Evolutionary conservation across 2,888 invertebrate genomes (phyloP).

Genomic region (Acutogordius australiensis): DNA sequence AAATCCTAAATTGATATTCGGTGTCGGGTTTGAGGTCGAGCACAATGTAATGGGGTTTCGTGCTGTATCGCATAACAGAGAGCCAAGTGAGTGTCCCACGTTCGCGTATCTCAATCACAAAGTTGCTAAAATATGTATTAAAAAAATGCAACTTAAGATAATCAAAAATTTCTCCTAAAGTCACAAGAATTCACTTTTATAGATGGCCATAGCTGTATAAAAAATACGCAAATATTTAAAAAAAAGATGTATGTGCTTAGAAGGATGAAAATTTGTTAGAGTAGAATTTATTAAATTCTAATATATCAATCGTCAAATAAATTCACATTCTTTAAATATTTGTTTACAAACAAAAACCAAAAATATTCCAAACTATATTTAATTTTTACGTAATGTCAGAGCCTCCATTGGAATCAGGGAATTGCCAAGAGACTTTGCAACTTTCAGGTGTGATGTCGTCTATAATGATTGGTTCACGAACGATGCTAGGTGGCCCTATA

Average conservation of each 20-base stretch:
- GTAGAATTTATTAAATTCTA: no score
- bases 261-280: no score
- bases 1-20: slow-evolving; percentile 1
- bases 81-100: background rate
- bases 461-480: background rate
- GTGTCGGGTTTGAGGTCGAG: background rate
- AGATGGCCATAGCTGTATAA: no score
- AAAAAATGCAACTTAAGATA: no score
- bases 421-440: background rate
- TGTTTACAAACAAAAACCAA: background rate
- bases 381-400: background rate
- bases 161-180: no score
- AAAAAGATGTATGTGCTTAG: no score
- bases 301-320: no score
- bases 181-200: no score
- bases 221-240: no score
- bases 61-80: background rate
- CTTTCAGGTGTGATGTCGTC: background rate
- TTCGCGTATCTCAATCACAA: background rate
- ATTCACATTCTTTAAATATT: no score
- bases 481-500: background rate
- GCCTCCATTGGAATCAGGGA: background rate
- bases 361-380: background rate
- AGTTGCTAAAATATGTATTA: no score
- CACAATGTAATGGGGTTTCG: background rate